Evolutionary conservation across 1,140 invertebrate species (phyloP), one percentile per base, ranked within the genome.

Genomic region (Sogatella furcifera): DNA sequence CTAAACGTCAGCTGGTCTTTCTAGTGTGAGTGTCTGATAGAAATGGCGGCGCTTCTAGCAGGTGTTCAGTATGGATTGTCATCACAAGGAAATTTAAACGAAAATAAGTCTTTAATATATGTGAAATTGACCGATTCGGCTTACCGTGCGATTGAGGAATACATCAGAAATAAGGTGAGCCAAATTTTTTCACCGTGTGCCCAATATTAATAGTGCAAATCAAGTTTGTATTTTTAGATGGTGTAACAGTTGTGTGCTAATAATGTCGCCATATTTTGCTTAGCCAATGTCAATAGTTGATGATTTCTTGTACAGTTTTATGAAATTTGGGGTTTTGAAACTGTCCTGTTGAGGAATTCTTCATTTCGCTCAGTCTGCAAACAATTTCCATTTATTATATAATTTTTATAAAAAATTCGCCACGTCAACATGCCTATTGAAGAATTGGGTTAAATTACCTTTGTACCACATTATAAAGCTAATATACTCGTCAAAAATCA

Each of bases 91-190:
- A 83, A 82, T 82, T 85, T 84, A 80, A 82, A 85, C 80, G 85
- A 86, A 79, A 85, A 85, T 78, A 94, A 92, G 80, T 85, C 89
- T 72, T 82, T 93, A 73, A 84, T 95, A 76, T 92, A 92, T 80
- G 89, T 95, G 72, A 95, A 94, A 84, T 81, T 95, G 71, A 95
- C 92, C 69, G 92, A 95, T 83, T 94, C 92, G 62, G 89, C 91
- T 66, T 80, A 87, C 68, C 88, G 87, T 79, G 88, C 90, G 71
- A 90, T 95, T 76, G 89, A 94, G 74, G 89, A 94, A 73, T 93
- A 84, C 79, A 75, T 90, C 69, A 85, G 80, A 74, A 89, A 88
- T 80, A 84, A 84, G 83, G 89, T 90, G 78, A 89, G 84, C 82
- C 67, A 38, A 60, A 19, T 64, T 52, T 55, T 41, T 60, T 55